phyloP scores from a whole-genome alignment of 1,140 invertebrate species.

The Drosophila quadrilineata region DNA sequence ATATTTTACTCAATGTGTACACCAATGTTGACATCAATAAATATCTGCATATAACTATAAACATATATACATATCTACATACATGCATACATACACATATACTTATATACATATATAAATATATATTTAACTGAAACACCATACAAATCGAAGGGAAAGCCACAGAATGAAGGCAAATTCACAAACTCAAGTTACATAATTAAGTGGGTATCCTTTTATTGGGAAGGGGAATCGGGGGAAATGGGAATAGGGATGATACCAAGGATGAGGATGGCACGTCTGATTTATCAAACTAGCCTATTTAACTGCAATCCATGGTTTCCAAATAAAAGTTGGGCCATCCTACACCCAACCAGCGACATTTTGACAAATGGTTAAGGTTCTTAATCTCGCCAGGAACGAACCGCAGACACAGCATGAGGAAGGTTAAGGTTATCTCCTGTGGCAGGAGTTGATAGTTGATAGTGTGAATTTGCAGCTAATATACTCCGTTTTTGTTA shows the following conservation, averaged over 20 bases:
- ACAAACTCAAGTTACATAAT: conserved; percentile 13
- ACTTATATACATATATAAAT: too few relatives aligned
- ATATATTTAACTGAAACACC: too few relatives aligned
- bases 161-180: conserved; percentile 7
- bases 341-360: background rate
- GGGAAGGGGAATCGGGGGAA: background rate
- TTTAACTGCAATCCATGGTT: conserved; percentile 46
- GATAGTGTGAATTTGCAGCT: too few relatives aligned
- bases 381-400: conserved; percentile 45
- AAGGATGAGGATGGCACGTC: background rate
- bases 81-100: too few relatives aligned
- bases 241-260: background rate
- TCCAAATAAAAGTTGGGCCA: conserved; percentile 55
- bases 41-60: conserved; percentile 3
- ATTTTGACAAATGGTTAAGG: conserved; percentile 47
- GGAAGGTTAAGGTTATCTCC: too few relatives aligned
- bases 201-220: conserved; percentile 1
- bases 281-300: conserved; percentile 31
- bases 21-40: conserved; percentile 40
- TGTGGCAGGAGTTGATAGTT: too few relatives aligned
- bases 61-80: background rate
- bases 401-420: too few relatives aligned
- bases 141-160: too few relatives aligned
- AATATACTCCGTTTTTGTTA: too few relatives aligned
- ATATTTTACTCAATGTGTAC: conserved; percentile 38